A percentile compares a stretch with the other conserved stretches of the same genome.
Evolutionary conservation across 2,888 invertebrate species (phyloP).

Genomic region (Lasioglossum malachurum): DNA sequence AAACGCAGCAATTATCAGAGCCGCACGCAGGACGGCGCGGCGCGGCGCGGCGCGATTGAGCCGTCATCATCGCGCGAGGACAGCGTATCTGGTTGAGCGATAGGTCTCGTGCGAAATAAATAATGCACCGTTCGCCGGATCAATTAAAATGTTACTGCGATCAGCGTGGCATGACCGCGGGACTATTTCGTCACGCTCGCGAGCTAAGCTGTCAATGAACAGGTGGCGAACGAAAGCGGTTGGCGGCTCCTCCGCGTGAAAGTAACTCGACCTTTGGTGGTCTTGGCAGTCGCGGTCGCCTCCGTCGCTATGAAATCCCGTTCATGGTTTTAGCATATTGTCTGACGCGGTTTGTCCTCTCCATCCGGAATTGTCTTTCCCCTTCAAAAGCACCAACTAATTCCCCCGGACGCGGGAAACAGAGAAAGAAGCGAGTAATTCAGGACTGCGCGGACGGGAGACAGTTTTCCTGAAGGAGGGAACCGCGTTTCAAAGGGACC

Average conservation of each 20-base stretch:
- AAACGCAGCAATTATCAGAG: neutral
- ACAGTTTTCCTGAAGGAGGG: conserved; percentile 1
- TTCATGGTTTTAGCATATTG: neutral
- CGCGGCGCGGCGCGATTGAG: neutral
- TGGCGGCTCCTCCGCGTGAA: conserved; percentile 26
- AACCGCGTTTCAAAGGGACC: conserved; percentile 6
- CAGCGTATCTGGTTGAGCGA: neutral
- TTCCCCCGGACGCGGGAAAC: neutral
- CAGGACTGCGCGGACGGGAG: neutral
- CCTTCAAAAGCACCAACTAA: conserved; percentile 15
- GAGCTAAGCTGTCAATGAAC: conserved; percentile 22
- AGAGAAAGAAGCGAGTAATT: neutral
- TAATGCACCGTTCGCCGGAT: conserved; percentile 6
- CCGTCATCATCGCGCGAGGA: neutral
- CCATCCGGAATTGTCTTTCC: neutral
- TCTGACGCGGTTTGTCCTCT: neutral
- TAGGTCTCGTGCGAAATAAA: neutral
- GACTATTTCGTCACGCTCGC: conserved; percentile 19
- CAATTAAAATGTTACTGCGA: conserved; percentile 7
- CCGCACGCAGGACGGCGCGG: neutral
- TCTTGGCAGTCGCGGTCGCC: conserved; percentile 10
- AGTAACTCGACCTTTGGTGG: conserved; percentile 47
- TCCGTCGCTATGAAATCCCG: conserved; percentile 23
- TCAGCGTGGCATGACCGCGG: conserved; percentile 24
- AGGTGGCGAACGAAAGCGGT: conserved; percentile 30